Conservation (phyloP, 1,140 invertebrate species). For the Psilanteris sp. region DNA sequence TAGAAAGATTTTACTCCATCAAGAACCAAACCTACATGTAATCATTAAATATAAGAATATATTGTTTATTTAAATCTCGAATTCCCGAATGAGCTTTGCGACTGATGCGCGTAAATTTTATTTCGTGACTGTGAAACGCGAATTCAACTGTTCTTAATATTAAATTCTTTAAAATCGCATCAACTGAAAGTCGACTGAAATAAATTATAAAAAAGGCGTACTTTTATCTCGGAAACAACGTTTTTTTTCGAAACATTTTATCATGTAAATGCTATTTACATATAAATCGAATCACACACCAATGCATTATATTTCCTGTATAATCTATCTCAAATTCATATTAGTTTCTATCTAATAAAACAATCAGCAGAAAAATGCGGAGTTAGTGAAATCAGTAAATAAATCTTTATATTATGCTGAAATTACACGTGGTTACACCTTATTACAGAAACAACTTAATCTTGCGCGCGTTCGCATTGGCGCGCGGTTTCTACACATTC, state of each 20-base stretch:
- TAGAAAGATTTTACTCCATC: too few relatives aligned
- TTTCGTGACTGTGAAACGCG: too few relatives aligned
- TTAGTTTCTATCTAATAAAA: conserved; percentile 27
- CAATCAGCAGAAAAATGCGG: conserved; percentile 18
- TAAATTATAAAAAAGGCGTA: too few relatives aligned
- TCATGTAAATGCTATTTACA: background rate
- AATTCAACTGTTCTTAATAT: too few relatives aligned
- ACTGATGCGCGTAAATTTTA: too few relatives aligned
- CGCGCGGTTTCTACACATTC: conserved; percentile 14
- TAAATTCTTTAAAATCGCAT: too few relatives aligned
- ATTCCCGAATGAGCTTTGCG: too few relatives aligned
- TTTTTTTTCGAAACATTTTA: background rate
- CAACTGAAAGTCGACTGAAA: too few relatives aligned
- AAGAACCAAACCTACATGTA: too few relatives aligned
- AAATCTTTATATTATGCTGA: conserved; percentile 39
- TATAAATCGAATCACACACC: conserved; percentile 13
- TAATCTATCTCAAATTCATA: conserved; percentile 11
- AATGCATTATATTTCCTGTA: conserved; percentile 12
- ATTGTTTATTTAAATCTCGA: too few relatives aligned
- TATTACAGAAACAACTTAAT: conserved; percentile 39
- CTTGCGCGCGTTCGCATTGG: conserved; percentile 8
- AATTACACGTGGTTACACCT: conserved; percentile 39
- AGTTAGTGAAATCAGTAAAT: conserved; percentile 36
- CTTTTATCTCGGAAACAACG: too few relatives aligned
- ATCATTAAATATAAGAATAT: too few relatives aligned